Conservation (phyloP, 2,113 vertebrate genomes). For the Cricetomys ansorgei region DNA sequence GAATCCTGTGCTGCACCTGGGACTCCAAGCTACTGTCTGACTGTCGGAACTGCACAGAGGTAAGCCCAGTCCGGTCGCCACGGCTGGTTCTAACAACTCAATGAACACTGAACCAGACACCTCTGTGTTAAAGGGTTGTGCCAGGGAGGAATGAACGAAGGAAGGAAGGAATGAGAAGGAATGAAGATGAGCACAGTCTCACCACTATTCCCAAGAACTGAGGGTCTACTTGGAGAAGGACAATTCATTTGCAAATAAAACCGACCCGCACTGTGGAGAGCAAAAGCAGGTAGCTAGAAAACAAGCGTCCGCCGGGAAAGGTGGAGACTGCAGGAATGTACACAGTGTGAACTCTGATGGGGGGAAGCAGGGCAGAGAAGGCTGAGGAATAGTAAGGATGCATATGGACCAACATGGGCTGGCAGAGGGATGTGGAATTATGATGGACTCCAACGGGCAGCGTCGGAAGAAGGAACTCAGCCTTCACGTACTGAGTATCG, state of each 20-base stretch:
- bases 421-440: neutral
- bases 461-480: neutral
- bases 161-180: no score
- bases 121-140: no score
- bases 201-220: neutral
- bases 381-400: neutral
- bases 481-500: neutral
- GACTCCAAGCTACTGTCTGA: neutral
- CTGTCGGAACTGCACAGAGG: neutral
- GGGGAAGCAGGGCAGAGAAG: neutral
- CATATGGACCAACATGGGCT: neutral
- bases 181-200: neutral
- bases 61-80: neutral
- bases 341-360: rapidly evolving
- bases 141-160: neutral
- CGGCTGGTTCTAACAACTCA: neutral
- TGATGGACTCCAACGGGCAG: neutral
- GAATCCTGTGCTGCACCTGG: neutral
- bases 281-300: neutral
- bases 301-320: neutral
- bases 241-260: neutral
- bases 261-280: rapidly evolving
- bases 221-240: neutral
- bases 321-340: no score
- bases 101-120: no score